phyloP scores from a whole-genome alignment of 2,113 vertebrate species.

The Galemys pyrenaicus region DNA sequence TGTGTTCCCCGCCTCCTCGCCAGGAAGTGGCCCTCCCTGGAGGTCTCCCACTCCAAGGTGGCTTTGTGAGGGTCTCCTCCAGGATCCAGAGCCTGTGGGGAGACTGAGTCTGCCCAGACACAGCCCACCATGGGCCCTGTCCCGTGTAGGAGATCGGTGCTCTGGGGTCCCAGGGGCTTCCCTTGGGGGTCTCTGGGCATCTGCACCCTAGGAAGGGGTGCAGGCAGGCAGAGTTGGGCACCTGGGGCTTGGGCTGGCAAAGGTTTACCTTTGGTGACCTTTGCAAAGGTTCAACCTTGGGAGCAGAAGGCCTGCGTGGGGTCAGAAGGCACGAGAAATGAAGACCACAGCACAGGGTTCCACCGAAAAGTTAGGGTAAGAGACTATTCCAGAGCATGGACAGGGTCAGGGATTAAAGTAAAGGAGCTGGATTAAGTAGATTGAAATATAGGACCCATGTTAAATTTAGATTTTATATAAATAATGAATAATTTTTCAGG shows the following conservation, averaged over 20 bases:
- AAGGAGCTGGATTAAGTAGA: background rate
- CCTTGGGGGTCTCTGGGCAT: background rate
- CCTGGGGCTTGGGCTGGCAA: background rate
- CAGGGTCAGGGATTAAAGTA: background rate
- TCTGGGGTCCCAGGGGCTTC: background rate
- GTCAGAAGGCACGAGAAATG: background rate
- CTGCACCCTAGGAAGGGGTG: background rate
- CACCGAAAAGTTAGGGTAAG: background rate
- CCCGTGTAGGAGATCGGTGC: background rate
- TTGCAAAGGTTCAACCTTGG: too few relatives aligned
- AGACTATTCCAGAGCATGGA: background rate
- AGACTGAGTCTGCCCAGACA: background rate
- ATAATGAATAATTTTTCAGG: background rate
- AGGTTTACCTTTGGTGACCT: too few relatives aligned
- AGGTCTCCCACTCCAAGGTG: too few relatives aligned
- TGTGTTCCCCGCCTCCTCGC: background rate
- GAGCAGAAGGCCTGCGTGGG: accelerated
- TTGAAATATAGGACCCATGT: background rate
- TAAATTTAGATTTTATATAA: background rate
- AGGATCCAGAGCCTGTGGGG: too few relatives aligned
- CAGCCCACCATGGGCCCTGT: background rate
- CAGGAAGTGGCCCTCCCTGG: too few relatives aligned
- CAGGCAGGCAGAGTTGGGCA: too few relatives aligned
- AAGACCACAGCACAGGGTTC: background rate
- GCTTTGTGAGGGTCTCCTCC: background rate